Percentiles rank a stretch among this genome's conserved stretches.
Conservation (phyloP, 1,140 invertebrate genomes). For the Tetraneura akinire region DNA sequence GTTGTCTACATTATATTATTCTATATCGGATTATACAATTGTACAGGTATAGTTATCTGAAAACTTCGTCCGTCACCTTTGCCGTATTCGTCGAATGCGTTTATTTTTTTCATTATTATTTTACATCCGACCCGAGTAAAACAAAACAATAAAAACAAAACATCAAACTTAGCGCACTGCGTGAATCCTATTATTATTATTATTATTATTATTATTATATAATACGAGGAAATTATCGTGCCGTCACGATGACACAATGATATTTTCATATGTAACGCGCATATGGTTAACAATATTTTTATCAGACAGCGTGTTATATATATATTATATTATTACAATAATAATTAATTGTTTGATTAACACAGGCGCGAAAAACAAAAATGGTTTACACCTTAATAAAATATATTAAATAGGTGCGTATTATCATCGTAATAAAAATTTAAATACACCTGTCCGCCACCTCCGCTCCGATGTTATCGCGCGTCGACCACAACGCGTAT, state of each 20-base stretch:
- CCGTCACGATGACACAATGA: slow-evolving; percentile 33
- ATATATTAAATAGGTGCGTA: background rate
- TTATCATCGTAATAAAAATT: background rate
- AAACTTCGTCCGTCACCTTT: too few species aligned
- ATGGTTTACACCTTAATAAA: too few species aligned
- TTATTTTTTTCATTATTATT: too few species aligned
- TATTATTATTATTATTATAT: background rate
- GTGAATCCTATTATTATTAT: background rate
- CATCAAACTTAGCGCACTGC: background rate
- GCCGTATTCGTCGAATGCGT: too few species aligned
- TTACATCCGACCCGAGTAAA: background rate
- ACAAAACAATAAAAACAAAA: slow-evolving; percentile 21
- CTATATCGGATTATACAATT: too few species aligned
- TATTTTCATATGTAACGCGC: background rate
- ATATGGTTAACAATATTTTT: background rate
- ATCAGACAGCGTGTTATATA: background rate
- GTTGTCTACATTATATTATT: too few species aligned
- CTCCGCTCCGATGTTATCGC: background rate
- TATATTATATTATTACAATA: background rate
- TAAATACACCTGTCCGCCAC: background rate
- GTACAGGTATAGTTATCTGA: too few species aligned
- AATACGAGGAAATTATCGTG: slow-evolving; percentile 18
- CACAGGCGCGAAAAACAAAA: background rate
- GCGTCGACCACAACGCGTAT: background rate
- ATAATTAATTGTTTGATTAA: slow-evolving; percentile 46